Conservation (phyloP, 2,888 invertebrate species). For the Alsophila aescularia region DNA sequence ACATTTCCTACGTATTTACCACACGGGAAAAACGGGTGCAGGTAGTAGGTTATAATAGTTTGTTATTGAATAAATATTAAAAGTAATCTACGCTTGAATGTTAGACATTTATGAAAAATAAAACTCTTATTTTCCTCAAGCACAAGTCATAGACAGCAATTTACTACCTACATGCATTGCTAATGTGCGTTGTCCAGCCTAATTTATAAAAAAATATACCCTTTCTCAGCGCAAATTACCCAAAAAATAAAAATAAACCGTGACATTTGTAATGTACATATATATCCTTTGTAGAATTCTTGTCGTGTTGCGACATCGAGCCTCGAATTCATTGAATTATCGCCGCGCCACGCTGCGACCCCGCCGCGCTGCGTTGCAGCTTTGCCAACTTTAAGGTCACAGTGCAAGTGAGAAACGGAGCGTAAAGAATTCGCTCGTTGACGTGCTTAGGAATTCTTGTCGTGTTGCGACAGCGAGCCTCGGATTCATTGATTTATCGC, state of each 20-base stretch:
- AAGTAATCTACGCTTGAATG: too few species aligned
- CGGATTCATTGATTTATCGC: slow-evolving; percentile 34
- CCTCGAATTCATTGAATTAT: slow-evolving; percentile 34
- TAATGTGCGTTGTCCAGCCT: too few species aligned
- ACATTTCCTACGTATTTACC: too few species aligned
- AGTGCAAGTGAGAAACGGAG: slow-evolving; percentile 4
- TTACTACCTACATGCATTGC: too few species aligned
- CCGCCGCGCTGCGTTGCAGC: slow-evolving; percentile 20
- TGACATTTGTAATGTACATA: slow-evolving; percentile 13
- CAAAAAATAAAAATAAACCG: slow-evolving; percentile 9
- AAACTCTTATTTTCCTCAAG: too few species aligned
- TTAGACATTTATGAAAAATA: too few species aligned
- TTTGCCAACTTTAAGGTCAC: slow-evolving; percentile 10
- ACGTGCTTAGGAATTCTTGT: not conserved
- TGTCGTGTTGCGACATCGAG: slow-evolving; percentile 20
- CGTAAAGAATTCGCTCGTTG: not conserved
- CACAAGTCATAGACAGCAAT: too few species aligned
- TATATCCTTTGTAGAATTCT: slow-evolving; percentile 29
- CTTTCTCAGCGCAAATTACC: not conserved
- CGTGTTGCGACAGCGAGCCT: not conserved
- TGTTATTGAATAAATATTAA: too few species aligned
- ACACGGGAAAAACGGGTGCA: too few species aligned
- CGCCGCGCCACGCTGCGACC: slow-evolving; percentile 7
- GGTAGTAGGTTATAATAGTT: too few species aligned
- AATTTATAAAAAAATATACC: too few species aligned